phyloP scores from a whole-genome alignment of 2,797 vertebrate species.

The Eremophila alpestris region DNA sequence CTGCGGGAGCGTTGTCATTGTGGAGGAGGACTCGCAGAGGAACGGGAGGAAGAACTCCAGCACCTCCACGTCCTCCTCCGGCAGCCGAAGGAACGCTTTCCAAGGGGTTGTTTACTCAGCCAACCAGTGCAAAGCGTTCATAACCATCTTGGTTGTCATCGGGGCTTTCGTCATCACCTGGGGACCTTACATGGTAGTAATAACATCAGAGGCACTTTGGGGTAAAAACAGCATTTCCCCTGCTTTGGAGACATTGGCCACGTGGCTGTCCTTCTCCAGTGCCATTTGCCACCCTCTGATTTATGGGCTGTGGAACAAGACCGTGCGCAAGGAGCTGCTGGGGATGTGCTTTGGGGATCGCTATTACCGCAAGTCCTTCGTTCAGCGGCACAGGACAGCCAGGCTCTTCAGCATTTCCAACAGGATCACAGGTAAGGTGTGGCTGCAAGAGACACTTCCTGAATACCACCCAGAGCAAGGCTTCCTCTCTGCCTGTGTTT shows the following conservation, averaged over 20 bases:
- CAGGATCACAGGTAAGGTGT: slow-evolving; percentile 89
- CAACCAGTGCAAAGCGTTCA: slow-evolving; percentile 96
- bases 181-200: slow-evolving; percentile 94
- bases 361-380: slow-evolving; percentile 93
- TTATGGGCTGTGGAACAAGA: slow-evolving; percentile 99
- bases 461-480: neutral
- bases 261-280: slow-evolving; percentile 95
- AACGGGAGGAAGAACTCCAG: slow-evolving; percentile 93
- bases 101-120: slow-evolving; percentile 90
- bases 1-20: slow-evolving; percentile 87
- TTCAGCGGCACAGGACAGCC: slow-evolving; percentile 87
- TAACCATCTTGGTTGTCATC: slow-evolving; percentile 95
- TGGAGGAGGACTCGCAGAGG: slow-evolving; percentile 83
- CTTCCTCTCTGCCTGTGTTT: neutral
- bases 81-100: slow-evolving; percentile 85
- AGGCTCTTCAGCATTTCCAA: slow-evolving; percentile 98
- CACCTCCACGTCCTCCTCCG: slow-evolving; percentile 91
- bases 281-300: slow-evolving; percentile 95
- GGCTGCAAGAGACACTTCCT: neutral
- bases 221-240: slow-evolving; percentile 90
- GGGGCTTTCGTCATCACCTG: slow-evolving; percentile 93
- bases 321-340: slow-evolving; percentile 94
- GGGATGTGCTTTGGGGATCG: slow-evolving; percentile 97
- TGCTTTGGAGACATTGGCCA: slow-evolving; percentile 89
- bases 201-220: slow-evolving; percentile 91